phyloP scores from a whole-genome alignment of 2,888 invertebrate species.

The Gortyna flavago region DNA sequence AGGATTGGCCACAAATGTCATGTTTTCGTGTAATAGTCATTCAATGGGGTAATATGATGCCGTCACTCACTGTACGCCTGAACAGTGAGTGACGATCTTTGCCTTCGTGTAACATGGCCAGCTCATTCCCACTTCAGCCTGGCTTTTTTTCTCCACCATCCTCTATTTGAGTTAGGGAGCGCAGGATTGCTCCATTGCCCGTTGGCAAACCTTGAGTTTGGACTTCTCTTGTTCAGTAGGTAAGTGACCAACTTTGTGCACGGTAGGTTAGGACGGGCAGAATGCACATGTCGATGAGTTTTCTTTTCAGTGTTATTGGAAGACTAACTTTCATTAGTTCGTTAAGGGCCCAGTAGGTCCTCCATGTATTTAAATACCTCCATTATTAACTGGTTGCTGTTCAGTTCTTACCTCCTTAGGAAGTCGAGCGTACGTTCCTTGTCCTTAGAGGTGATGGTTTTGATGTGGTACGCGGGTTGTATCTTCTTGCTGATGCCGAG shows the following conservation, averaged over 20 bases:
- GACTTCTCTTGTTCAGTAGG: no score
- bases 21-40: no score
- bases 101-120: not conserved
- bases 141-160: not conserved
- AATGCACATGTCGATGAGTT: not conserved
- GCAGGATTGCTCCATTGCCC: not conserved
- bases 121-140: not conserved
- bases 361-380: no score
- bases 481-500: conserved; percentile 79
- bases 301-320: not conserved
- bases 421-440: conserved; percentile 80
- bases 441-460: conserved; percentile 76
- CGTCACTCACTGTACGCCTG: no score
- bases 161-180: not conserved
- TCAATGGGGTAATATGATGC: no score
- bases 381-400: not conserved
- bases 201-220: not conserved
- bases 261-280: not conserved
- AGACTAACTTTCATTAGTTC: no score
- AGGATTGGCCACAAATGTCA: no score
- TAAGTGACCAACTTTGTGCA: not conserved
- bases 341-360: not conserved
- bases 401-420: conserved; percentile 77
- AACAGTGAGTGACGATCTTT: no score
- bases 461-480: conserved; percentile 78